A percentile compares a stretch with the other conserved stretches of the same genome.
Conservation (phyloP, 2,888 invertebrate genomes). For the Macaria liturata region DNA sequence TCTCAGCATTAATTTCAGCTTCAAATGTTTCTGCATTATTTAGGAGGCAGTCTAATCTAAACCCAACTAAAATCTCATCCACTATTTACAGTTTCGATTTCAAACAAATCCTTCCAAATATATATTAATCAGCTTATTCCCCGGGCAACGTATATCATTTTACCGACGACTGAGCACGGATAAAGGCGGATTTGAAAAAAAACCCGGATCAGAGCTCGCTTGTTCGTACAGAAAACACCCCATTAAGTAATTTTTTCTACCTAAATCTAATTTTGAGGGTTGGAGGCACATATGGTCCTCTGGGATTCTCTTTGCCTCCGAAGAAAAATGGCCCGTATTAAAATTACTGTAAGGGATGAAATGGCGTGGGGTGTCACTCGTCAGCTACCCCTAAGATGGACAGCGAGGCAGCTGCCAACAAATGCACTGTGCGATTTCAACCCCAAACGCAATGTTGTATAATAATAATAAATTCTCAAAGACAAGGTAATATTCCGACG, state of each 20-base stretch:
- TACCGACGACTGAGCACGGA: constrained; percentile 42
- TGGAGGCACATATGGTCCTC: constrained; percentile 72
- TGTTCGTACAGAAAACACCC: constrained; percentile 77
- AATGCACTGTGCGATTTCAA: constrained; percentile 67
- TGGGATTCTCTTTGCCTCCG: constrained; percentile 52
- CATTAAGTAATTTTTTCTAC: constrained; percentile 79
- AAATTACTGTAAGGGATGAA: constrained; percentile 31
- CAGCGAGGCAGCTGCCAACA: constrained; percentile 67
- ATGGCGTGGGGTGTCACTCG: constrained; percentile 34
- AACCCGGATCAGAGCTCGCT: constrained; percentile 53
- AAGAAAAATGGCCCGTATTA: constrained; percentile 40
- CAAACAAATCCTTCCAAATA: constrained; percentile 24
- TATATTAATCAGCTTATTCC: constrained; percentile 30
- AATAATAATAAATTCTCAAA: constrained; percentile 79
- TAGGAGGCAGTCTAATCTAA: not conserved
- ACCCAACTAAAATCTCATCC: constrained; percentile 2
- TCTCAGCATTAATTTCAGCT: too few relatives aligned
- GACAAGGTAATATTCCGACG: constrained; percentile 67
- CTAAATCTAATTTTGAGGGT: constrained; percentile 77
- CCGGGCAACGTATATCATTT: constrained; percentile 43
- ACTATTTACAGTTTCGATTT: constrained; percentile 25
- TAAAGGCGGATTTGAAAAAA: constrained; percentile 53
- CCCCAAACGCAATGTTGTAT: constrained; percentile 72
- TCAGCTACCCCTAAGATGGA: constrained; percentile 46
- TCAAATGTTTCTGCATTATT: not conserved